Evolutionary conservation across 2,888 invertebrate species (phyloP), one percentile per base, ranked within the genome.

Genomic region (Diarsia mendica): DNA sequence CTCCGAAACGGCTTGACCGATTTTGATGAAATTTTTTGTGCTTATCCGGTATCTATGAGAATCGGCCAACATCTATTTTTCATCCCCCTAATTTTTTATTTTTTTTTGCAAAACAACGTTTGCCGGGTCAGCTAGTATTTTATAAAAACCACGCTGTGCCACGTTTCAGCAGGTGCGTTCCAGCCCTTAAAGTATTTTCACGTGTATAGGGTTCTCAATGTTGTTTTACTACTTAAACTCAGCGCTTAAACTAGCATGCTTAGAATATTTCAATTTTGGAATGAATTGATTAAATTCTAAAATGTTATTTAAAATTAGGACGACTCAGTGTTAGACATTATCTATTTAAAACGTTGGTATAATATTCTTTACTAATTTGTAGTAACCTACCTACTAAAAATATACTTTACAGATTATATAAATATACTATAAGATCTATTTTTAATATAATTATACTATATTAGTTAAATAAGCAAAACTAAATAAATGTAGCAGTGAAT

Each of bases 221-320:
- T 87, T 86, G 44, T 86, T 85, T 87, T 82, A 87, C 86, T 82
- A 75, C 23, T 55, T 18, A 39, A 78, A 66, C 67, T 77, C 75
- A 13, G 46, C 66, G 51, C 68, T 79, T 79, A 69, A 60, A 49
- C 55, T 73, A 80, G 72, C 64, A 80, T 33, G 3, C 23, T 53
- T 48, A 49, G 51, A 67, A 72, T 69, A 65, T 76, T 61, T 65
- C 2, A 58, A 55, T 68, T 69, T 73, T 53, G 53, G 20, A 79
- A 72, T 55, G 39, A 67, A 75, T 85, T 77, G 71, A 77, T 70
- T 48, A 48, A 6, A 77, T 67, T 68, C 55, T 51, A 44, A 66
- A 75, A 65, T 68, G 13, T 76, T 71, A 67, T 80, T 73, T 72
- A 10, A 76, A 67, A 46, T 69, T 33, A 70, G 11, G 2, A 23